Evolutionary conservation across 2,797 vertebrate genomes (phyloP).

Genomic region (Sebastes umbrosus): DNA sequence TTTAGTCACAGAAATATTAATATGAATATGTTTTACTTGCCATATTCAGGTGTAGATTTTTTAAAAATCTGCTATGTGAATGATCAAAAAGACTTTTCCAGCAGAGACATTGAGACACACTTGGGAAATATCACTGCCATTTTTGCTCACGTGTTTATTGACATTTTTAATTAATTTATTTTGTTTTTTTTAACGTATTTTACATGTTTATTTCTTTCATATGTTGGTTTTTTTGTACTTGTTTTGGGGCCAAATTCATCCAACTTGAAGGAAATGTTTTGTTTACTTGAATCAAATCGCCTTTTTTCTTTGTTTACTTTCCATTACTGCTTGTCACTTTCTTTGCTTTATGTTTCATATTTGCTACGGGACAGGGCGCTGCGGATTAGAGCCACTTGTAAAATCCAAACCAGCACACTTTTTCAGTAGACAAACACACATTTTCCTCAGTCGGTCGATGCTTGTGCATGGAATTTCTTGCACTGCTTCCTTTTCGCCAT

Average conservation of each 20-base stretch:
- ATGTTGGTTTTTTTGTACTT: not conserved
- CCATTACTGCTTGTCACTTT: conserved; percentile 17
- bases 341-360: conserved; percentile 14
- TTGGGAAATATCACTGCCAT: conserved; percentile 51
- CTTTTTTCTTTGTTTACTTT: conserved; percentile 32
- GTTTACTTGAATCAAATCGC: conserved; percentile 53
- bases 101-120: conserved; percentile 28
- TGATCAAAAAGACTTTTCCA: conserved; percentile 22
- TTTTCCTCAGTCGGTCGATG: not conserved
- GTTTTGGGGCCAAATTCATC: conserved; percentile 44
- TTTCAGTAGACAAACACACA: conserved; percentile 17
- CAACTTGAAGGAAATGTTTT: conserved; percentile 45
- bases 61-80: conserved; percentile 53
- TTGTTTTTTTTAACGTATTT: conserved; percentile 25
- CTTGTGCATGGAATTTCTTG: conserved; percentile 62
- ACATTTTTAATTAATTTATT: conserved; percentile 39
- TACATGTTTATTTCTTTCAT: not conserved
- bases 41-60: conserved; percentile 63
- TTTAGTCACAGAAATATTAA: conserved; percentile 68
- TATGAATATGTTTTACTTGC: conserved; percentile 54
- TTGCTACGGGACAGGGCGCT: not conserved
- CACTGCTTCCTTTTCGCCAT: conserved; percentile 55
- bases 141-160: conserved; percentile 1
- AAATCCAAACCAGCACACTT: conserved; percentile 63
- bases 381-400: conserved; percentile 28